Base-by-base conservation (phyloP, 2,888 invertebrate genomes). In the Lutraria lutraria region DNA sequence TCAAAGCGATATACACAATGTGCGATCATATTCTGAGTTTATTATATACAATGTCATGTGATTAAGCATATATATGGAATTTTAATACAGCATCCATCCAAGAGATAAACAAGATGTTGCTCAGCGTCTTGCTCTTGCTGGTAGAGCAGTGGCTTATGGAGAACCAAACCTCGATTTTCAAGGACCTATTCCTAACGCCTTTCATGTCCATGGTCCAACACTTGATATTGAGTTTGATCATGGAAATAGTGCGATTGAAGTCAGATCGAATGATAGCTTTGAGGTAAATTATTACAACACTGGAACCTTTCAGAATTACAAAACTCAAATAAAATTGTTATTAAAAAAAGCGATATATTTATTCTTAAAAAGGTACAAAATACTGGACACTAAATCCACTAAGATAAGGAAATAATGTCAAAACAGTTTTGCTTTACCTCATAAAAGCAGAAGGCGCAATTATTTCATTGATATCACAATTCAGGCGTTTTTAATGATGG, bases 101-200 rank as follows among this genome's bases (percentile, higher is more conserved):
- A 92, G 95, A 12, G 92, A 94, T 91, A 96, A 96, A 87, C 93
- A 93, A 52, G 95, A 94, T 63, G 93, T 96, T 31, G 95, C 95
- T 6, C 85, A 92, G 16, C 91, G 96, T 10, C 91, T 96, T 68
- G 92, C 93, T 12, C 91, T 94, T 10, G 94, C 95, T 4, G 94
- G 94, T 15, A 88, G 94, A 60, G 92, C 93, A 31, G 94, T 96
- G 53, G 96, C 95, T 8, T 96, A 96, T 87, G 93, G 93, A 16
- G 89, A 93, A 72, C 90, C 54, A 16, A 89, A 89, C 19, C 87
- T 95, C 13, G 89, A 86, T 8, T 95, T 89, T 88, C 94, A 95
- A 90, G 96, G 96, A 6, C 96, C 96, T 8, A 93, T 94, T 76
- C 95, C 95, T 6, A 88, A 91, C 12, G 72, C 29, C 53, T 87